Evolutionary conservation across 2,797 vertebrate species (phyloP), one percentile per base, ranked within the genome.

Genomic region (Scolopax rusticola): DNA sequence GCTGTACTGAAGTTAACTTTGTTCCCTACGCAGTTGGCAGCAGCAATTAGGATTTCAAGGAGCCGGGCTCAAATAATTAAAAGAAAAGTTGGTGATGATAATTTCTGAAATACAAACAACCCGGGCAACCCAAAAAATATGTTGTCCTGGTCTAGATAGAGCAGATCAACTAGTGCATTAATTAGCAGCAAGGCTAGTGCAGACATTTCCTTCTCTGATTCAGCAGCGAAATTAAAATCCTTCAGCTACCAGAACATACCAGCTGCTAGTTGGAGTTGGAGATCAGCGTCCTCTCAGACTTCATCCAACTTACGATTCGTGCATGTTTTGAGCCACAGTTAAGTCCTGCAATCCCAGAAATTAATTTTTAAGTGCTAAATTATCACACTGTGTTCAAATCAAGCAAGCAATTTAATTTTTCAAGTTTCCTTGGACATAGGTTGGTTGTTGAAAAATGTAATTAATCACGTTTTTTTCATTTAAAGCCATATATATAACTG

Each of bases 41-140:
- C 61, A 48, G 50, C 60, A 57, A 38, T 33, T n/a, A 40, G 51
- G 32, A 16, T 81, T 86, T 61, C 77, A 45, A 82, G 84, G 65
- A 84, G 53, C 3, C 53, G 74, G 59, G 47, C 84, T 78, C 33
- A 2, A 11, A 11, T 70, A 59, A 85, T 77, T 79, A 38, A 21
- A 84, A 40, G 9, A 67, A 87, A 67, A 88, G 14, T 12, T 56
- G 21, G n/a, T 1, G 56, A 43, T 4, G 56, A 25, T 63, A 69
- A 80, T 79, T 92, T 76, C 67, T 57, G 59, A 59, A 47, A 60
- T 17, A 1, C 59, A 65, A 28, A 60, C 79, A 68, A 82, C 90
- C 60, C 41, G 2, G 60, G 70, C 89, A 92, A 91, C 91, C 89
- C 86, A 67, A 80, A 93, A 95, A 96, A 80, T 33, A n/a, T 71